These are phyloP conservation scores for Sphaeramia orbicularis DNA, from an alignment of 2,797 vertebrate genomes.

Conservation along the genomic window DNA sequence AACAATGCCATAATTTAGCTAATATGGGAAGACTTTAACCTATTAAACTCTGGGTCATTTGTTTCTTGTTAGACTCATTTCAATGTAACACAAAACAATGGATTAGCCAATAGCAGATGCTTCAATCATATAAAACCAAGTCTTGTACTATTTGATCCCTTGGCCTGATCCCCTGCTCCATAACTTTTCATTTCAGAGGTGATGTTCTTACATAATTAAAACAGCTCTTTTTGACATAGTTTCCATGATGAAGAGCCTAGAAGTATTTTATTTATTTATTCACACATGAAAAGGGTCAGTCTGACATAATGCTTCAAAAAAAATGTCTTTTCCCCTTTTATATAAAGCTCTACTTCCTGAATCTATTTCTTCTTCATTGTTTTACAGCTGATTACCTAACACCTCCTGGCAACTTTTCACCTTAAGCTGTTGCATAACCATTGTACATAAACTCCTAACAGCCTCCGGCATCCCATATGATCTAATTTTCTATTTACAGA, in stretches of 20 bases:
- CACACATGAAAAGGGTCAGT: conserved; percentile 15
- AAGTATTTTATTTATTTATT: conserved; percentile 25
- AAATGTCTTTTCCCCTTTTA: conserved; percentile 25
- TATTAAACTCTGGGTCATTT: no score
- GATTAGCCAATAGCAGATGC: no score
- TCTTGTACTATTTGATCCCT: no score
- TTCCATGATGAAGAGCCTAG: conserved; percentile 9
- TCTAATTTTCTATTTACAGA: conserved; percentile 23
- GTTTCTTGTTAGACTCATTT: no score
- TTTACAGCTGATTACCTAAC: conserved; percentile 62
- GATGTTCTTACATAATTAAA: conserved; percentile 35
- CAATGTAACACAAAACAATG: no score
- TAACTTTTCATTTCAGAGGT: conserved; percentile 26
- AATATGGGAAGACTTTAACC: no score
- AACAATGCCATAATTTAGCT: no score
- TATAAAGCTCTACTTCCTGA: conserved; percentile 61
- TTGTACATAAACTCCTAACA: conserved; percentile 10
- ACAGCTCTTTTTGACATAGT: conserved; percentile 17
- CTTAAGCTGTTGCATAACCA: conserved; percentile 48
- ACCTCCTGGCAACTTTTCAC: conserved; percentile 53
- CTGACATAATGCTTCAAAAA: conserved; percentile 27
- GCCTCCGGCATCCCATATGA: conserved; percentile 1
- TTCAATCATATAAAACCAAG: no score
- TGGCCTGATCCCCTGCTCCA: no score
- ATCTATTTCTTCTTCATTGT: conserved; percentile 65